Evolutionary conservation across 2,113 vertebrate species (phyloP).

Genomic region (Sterrhoptilus dennistouni): DNA sequence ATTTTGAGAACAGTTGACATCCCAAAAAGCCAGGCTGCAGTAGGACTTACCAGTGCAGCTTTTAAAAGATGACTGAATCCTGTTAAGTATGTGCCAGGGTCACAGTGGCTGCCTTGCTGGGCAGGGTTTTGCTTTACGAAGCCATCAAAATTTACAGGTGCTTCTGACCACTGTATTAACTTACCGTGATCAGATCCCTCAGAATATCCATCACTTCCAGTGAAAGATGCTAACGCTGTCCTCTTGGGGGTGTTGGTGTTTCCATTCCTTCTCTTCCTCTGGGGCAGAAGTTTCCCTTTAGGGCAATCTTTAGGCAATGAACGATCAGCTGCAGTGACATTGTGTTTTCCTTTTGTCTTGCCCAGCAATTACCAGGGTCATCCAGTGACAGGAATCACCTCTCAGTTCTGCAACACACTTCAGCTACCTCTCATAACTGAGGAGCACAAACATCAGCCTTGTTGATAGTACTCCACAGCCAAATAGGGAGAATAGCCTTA

Average conservation of each 20-base stretch:
- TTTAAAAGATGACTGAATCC: neutral
- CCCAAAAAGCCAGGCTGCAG: neutral
- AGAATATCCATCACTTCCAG: neutral
- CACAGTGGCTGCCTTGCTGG: neutral
- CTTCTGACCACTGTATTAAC: neutral
- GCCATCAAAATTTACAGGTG: neutral
- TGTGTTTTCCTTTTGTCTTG: neutral
- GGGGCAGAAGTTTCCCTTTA: neutral
- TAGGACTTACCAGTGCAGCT: neutral
- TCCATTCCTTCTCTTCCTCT: neutral
- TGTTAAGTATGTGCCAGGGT: neutral
- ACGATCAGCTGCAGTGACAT: neutral
- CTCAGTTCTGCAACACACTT: neutral
- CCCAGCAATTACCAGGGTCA: neutral
- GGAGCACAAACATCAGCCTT: neutral
- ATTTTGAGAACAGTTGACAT: neutral
- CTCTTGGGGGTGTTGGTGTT: neutral
- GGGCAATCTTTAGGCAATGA: neutral
- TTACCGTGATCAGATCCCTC: neutral
- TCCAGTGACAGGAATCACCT: neutral
- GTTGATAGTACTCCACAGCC: neutral
- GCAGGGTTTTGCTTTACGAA: neutral
- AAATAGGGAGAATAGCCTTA: neutral
- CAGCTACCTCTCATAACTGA: neutral
- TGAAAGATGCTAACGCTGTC: neutral